A percentile compares a stretch with the other conserved stretches of the same genome.
Evolutionary conservation across 2,888 invertebrate genomes (phyloP).

Genomic region (Nomada ruficornis): DNA sequence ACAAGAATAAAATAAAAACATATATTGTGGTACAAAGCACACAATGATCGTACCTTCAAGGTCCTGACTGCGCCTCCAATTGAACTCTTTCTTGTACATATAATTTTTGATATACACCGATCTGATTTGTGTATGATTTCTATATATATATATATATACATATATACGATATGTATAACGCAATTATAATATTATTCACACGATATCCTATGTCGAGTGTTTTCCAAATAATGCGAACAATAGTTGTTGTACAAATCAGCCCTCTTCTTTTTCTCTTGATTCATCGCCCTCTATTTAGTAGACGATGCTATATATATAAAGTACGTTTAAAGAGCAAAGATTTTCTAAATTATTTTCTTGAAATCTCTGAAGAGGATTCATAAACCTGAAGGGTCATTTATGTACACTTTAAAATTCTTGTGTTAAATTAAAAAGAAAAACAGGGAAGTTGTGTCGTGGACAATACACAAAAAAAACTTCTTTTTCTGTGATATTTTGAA

Average conservation of each 20-base stretch:
- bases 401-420: no score
- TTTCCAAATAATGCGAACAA: slow-evolving; percentile 23
- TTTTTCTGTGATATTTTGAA: background rate
- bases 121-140: slow-evolving; percentile 59
- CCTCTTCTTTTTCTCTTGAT: background rate
- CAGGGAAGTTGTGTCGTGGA: no score
- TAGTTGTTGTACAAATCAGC: background rate
- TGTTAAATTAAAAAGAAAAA: no score
- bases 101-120: slow-evolving; percentile 33
- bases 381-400: no score
- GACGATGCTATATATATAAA: background rate
- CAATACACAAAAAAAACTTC: no score
- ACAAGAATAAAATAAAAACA: slow-evolving; percentile 84
- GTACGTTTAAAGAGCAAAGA: background rate
- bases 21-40: slow-evolving; percentile 84
- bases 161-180: slow-evolving; percentile 46
- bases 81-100: slow-evolving; percentile 51
- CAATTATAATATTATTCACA: slow-evolving; percentile 60
- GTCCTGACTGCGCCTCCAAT: slow-evolving; percentile 54
- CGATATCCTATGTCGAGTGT: slow-evolving; percentile 28
- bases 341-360: background rate
- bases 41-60: slow-evolving; percentile 67
- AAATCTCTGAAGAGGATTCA: background rate
- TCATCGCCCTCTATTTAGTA: background rate
- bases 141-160: slow-evolving; percentile 30